phyloP scores from a whole-genome alignment of 2,888 invertebrate genomes.

The Automeris io region DNA sequence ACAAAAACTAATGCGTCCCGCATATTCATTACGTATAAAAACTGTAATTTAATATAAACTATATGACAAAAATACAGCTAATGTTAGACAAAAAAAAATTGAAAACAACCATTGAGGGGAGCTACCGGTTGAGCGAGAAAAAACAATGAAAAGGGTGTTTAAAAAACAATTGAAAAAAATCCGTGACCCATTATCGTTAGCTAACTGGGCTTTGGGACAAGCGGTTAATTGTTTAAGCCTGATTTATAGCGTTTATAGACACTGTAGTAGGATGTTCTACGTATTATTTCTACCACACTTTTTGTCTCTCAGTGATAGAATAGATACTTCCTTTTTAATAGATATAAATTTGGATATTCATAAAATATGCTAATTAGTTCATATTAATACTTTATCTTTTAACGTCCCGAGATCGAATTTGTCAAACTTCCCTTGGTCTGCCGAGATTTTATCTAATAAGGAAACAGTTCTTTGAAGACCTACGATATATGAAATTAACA shows the following conservation, averaged over 20 bases:
- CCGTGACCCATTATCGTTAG: constrained; percentile 45
- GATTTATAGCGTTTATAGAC: constrained; percentile 43
- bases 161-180: constrained; percentile 62
- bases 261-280: background rate
- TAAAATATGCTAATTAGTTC: too few species aligned
- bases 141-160: constrained; percentile 55
- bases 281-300: background rate
- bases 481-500: too few species aligned
- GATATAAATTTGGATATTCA: too few species aligned
- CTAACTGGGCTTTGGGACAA: constrained; percentile 62
- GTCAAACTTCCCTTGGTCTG: too few species aligned
- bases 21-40: constrained; percentile 71
- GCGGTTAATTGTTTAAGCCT: constrained; percentile 61
- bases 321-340: too few species aligned
- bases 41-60: constrained; percentile 76
- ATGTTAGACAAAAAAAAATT: constrained; percentile 51
- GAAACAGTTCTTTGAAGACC: too few species aligned
- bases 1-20: constrained; percentile 51
- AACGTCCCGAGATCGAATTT: too few species aligned
- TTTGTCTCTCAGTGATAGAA: background rate
- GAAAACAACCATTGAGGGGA: constrained; percentile 44
- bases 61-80: constrained; percentile 69
- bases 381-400: too few species aligned
- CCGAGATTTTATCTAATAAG: too few species aligned
- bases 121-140: constrained; percentile 37